Conservation (phyloP, 2,797 vertebrate species). For the Pseudopleuronectes americanus region DNA sequence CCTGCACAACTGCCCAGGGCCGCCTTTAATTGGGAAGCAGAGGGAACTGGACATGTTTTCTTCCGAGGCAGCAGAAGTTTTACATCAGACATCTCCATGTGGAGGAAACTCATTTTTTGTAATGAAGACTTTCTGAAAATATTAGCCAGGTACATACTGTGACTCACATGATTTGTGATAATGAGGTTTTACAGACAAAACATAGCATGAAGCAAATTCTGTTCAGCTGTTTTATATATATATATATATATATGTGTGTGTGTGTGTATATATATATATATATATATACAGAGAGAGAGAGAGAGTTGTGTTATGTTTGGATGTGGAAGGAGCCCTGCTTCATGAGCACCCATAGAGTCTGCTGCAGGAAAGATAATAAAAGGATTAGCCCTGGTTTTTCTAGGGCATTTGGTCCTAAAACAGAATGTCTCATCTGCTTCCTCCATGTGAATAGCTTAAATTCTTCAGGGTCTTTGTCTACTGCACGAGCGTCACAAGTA, state of each 20-base stretch:
- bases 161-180: constrained; percentile 55
- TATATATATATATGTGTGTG: not conserved
- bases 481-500: constrained; percentile 80
- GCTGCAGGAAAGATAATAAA: constrained; percentile 95
- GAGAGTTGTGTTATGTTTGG: constrained; percentile 86
- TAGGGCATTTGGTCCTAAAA: constrained; percentile 91
- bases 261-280: not conserved
- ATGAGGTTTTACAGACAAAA: constrained; percentile 83
- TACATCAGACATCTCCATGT: constrained; percentile 53
- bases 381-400: constrained; percentile 91
- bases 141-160: constrained; percentile 53
- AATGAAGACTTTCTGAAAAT: constrained; percentile 65
- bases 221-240: constrained; percentile 84
- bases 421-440: constrained; percentile 96
- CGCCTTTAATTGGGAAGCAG: constrained; percentile 79
- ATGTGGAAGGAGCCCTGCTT: constrained; percentile 85
- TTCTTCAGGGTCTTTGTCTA: constrained; percentile 94
- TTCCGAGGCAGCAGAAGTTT: constrained; percentile 51
- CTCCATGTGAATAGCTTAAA: constrained; percentile 88
- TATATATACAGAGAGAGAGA: constrained; percentile 56
- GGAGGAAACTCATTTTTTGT: constrained; percentile 45
- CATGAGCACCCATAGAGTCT: constrained; percentile 89
- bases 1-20: constrained; percentile 77
- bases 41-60: constrained; percentile 60
- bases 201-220: constrained; percentile 82